Conservation (phyloP, 23 tunicate genomes). For the Trididemnum miniatum region DNA sequence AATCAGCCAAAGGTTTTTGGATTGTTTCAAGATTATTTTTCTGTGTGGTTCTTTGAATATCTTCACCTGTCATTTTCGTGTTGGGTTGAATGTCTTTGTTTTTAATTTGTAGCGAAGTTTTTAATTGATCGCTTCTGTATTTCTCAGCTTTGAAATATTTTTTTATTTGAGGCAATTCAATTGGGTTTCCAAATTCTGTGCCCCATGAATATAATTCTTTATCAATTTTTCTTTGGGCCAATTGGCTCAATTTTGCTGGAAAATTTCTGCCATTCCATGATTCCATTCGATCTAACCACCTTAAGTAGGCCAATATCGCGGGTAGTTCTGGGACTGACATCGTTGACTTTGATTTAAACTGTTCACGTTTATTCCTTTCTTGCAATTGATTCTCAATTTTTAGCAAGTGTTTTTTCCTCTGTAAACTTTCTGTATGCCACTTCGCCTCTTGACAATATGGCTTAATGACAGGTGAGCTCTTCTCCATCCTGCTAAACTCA, state of each 20-base stretch:
- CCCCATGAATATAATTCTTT: conserved; percentile 64
- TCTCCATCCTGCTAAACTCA: too few relatives aligned
- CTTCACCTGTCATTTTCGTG: background rate
- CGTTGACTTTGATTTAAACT: conserved; percentile 12
- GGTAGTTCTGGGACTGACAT: conserved; percentile 70
- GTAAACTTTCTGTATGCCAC: too few relatives aligned
- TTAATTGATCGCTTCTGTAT: conserved; percentile 64
- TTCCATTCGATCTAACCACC: conserved; percentile 92
- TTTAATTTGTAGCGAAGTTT: background rate
- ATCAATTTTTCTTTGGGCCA: background rate
- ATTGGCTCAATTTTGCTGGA: conserved; percentile 34
- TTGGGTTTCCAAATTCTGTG: conserved; percentile 65
- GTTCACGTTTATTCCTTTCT: too few relatives aligned
- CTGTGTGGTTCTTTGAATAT: background rate
- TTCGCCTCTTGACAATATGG: too few relatives aligned
- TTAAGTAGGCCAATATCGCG: conserved; percentile 67
- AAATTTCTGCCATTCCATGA: conserved; percentile 55
- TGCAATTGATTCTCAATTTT: too few relatives aligned
- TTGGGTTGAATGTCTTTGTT: background rate
- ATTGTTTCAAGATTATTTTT: background rate
- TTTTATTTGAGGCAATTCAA: conserved; percentile 73
- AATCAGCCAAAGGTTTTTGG: conserved; percentile 5
- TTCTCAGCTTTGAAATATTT: conserved; percentile 81
- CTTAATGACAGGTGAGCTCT: too few relatives aligned
- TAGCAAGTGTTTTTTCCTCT: too few relatives aligned